A percentile compares a stretch with the other conserved stretches of the same genome.
These are phyloP conservation scores for Dascillus cervinus DNA, from an alignment of 2,888 invertebrate genomes.

Conservation along the genomic window DNA sequence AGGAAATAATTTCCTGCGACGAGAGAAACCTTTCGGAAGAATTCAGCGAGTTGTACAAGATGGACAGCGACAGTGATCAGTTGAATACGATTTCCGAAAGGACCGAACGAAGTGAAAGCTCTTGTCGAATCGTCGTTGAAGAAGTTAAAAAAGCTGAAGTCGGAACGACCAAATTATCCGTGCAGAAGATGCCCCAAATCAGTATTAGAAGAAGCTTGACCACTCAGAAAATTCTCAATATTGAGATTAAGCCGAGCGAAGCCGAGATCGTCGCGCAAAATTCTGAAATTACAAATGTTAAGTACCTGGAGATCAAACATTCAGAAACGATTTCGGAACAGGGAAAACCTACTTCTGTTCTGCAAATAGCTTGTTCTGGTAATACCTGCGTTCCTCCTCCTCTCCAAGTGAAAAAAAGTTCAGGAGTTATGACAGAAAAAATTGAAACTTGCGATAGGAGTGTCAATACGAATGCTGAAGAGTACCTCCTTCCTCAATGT, in stretches of 20 bases:
- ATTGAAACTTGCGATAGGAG: background rate
- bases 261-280: slow-evolving; percentile 5
- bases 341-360: background rate
- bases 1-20: background rate
- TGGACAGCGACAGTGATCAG: background rate
- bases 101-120: background rate
- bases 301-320: background rate
- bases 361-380: too few species aligned
- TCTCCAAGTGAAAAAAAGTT: background rate
- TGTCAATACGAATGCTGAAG: background rate
- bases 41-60: background rate
- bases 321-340: background rate
- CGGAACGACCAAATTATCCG: slow-evolving; percentile 17
- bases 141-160: background rate
- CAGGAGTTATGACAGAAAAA: background rate
- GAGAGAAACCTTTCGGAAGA: background rate
- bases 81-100: background rate
- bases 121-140: background rate
- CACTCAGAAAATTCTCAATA: slow-evolving; percentile 45
- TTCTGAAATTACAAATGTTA: background rate
- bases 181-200: slow-evolving; percentile 47
- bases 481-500: too few species aligned
- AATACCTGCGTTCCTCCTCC: background rate
- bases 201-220: slow-evolving; percentile 47
- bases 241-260: slow-evolving; percentile 43